Evolutionary conservation across 1,140 invertebrate species (phyloP), one percentile per base, ranked within the genome.

Genomic region (Trichogramma pretiosum): DNA sequence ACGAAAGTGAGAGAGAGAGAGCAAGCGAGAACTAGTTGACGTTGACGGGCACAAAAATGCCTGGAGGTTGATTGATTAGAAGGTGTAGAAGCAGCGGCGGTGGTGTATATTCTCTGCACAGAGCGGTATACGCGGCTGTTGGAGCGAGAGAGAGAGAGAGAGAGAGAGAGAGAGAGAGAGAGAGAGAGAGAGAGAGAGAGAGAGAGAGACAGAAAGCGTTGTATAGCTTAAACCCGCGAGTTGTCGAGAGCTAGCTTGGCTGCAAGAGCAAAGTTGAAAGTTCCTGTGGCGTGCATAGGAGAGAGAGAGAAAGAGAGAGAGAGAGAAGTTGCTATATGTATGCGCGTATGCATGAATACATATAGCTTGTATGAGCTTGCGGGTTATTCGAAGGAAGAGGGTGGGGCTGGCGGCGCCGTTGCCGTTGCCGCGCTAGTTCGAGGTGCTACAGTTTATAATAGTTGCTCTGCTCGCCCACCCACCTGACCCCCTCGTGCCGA

Each of bases 361-460:
- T n/a, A n/a, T n/a, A 11, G 24, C 24, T 28, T 28, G 24, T 28
- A 14, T 26, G 56, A 67, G 62, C 59, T 63, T 62, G 56, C 62
- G 59, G 68, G 61, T 70, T 70, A 71, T 70, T 69, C 64, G 65
- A 58, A 57, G 61, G 58, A 59, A 56, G 57, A 23, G 55, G 41
- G 37, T 16, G 47, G 43, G 52, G 52, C 52, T 48, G 56, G 55
- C 48, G 50, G 48, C 55, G 51, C 51, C 48, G 50, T 53, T 52
- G 54, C 47, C 54, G 58, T 56, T 56, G 66, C 65, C 63, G 65
- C 62, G 67, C 68, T 70, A 68, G 68, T 72, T 70, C 68, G 68
- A 72, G 68, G 69, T 70, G 68, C 68, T 70, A 70, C 65, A 71
- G 70, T 72, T 72, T 71, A 72, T 72, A 72, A 72, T 72, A 72